Evolutionary conservation across 1,140 invertebrate genomes (phyloP).

Genomic region (Papilio polyxenes): DNA sequence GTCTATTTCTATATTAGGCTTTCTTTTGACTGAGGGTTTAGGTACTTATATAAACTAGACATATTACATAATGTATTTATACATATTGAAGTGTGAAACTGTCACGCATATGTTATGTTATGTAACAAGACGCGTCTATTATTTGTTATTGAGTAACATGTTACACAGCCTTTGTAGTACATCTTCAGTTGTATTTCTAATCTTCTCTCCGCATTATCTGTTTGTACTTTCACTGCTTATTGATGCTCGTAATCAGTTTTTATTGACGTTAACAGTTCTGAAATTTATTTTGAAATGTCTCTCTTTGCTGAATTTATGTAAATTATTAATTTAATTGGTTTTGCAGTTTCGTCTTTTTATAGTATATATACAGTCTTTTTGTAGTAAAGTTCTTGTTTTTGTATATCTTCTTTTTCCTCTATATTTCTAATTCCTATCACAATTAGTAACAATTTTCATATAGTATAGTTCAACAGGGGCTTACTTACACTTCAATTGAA

Average conservation of each 20-base stretch:
- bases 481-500: not conserved
- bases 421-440: not conserved
- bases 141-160: conserved; percentile 20
- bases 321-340: too few relatives aligned
- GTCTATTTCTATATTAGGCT: too few relatives aligned
- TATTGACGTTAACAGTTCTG: not conserved
- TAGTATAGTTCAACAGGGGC: not conserved
- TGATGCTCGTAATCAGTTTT: conserved; percentile 12
- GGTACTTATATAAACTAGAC: too few relatives aligned
- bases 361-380: too few relatives aligned
- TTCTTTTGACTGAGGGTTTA: too few relatives aligned
- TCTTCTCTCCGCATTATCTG: not conserved
- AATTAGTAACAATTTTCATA: not conserved
- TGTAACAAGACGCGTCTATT: not conserved
- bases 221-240: conserved; percentile 12
- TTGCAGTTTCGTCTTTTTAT: too few relatives aligned
- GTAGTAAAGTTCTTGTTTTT: too few relatives aligned
- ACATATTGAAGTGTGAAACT: not conserved
- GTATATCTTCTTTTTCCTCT: too few relatives aligned
- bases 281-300: not conserved
- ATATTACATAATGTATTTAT: not conserved
- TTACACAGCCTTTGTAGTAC: conserved; percentile 7
- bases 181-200: conserved; percentile 11
- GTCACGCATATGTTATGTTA: not conserved
- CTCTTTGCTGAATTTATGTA: not conserved